Percentiles rank a stretch among this genome's conserved stretches.
These are phyloP conservation scores for Philhelius pedissequus DNA, from an alignment of 2,888 invertebrate genomes.

Conservation along the genomic window DNA sequence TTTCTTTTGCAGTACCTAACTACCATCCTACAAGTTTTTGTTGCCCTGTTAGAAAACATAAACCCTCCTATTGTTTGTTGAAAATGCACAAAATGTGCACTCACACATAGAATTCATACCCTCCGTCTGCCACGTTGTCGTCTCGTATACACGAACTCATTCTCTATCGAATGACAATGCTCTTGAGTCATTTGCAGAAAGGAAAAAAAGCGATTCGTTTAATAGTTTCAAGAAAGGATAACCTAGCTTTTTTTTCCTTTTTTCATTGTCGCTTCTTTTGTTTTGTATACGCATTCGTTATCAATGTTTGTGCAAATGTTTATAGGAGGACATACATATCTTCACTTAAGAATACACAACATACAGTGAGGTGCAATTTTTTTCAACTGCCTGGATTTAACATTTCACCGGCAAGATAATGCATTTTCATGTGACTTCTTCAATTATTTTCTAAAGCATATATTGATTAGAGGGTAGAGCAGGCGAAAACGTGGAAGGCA, in stretches of 20 bases:
- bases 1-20: conserved; percentile 8
- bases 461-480: no score
- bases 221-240: conserved; percentile 52
- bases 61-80: conserved; percentile 14
- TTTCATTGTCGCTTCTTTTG: conserved; percentile 10
- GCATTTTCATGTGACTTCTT: no score
- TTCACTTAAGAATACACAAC: background rate
- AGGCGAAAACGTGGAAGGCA: no score
- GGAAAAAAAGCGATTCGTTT: conserved; percentile 46
- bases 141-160: background rate
- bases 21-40: conserved; percentile 14
- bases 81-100: conserved; percentile 18
- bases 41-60: conserved; percentile 43
- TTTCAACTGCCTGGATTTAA: background rate
- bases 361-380: background rate
- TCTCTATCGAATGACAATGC: conserved; percentile 34
- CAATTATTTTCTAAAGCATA: no score
- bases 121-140: background rate
- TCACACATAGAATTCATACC: background rate
- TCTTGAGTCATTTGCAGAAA: conserved; percentile 37
- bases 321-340: background rate
- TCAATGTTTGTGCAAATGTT: conserved; percentile 44
- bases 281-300: conserved; percentile 6
- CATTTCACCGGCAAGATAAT: no score
- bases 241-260: conserved; percentile 5